Evolutionary conservation across 2,797 vertebrate genomes (phyloP).

Genomic region (Crenichthys baileyi): DNA sequence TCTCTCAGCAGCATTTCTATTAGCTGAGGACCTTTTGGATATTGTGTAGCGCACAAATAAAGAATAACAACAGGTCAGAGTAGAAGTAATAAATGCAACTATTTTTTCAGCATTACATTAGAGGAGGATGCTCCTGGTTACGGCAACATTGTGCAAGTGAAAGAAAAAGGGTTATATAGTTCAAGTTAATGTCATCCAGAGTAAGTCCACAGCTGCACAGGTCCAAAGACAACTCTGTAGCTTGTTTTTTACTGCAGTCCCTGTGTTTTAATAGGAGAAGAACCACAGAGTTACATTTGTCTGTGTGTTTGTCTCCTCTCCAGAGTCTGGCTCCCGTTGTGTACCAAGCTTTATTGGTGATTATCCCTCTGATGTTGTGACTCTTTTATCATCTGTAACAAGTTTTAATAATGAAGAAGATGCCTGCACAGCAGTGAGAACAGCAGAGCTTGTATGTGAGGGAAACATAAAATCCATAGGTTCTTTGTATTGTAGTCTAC

Average conservation of each 20-base stretch:
- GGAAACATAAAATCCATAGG: constrained; percentile 22
- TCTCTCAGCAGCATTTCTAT: not conserved
- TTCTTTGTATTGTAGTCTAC: constrained; percentile 27
- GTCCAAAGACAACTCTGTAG: not conserved
- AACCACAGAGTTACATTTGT: constrained; percentile 25
- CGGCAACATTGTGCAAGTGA: not conserved
- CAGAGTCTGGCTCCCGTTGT: constrained; percentile 26
- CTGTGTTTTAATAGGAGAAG: too few species aligned
- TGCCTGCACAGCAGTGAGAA: constrained; percentile 23
- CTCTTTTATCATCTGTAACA: constrained; percentile 46
- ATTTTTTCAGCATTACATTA: constrained; percentile 21
- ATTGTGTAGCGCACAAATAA: not conserved
- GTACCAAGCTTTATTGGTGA: constrained; percentile 30
- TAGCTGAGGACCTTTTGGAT: not conserved
- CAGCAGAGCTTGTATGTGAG: constrained; percentile 1
- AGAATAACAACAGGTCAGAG: not conserved
- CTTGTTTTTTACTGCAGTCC: too few species aligned
- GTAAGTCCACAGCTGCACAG: not conserved
- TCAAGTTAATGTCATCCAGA: not conserved
- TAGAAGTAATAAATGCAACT: constrained; percentile 19
- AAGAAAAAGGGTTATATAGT: not conserved
- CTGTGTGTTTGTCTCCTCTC: constrained; percentile 20
- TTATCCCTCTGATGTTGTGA: constrained; percentile 35
- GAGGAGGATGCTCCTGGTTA: not conserved
- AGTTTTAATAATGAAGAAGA: constrained; percentile 39